Evolutionary conservation across 2,888 invertebrate genomes (phyloP).

Genomic region (Luperina testacea): DNA sequence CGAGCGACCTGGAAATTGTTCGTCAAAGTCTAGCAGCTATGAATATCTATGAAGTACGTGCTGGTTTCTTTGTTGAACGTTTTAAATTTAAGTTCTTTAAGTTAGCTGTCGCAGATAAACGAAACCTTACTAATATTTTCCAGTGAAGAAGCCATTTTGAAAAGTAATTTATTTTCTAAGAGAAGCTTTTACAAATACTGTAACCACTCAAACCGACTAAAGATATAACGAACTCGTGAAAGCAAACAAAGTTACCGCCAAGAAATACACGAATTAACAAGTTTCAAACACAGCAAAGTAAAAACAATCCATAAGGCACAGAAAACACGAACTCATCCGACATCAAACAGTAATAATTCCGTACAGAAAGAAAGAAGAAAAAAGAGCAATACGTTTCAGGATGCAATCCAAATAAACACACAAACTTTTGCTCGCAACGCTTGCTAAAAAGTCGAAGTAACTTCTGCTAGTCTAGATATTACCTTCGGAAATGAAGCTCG

Average conservation of each 20-base stretch:
- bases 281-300: constrained; percentile 8
- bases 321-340: constrained; percentile 46
- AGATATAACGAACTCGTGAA: not conserved
- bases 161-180: not conserved
- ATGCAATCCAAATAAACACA: constrained; percentile 62
- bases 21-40: constrained; percentile 18
- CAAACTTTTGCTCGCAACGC: constrained; percentile 55
- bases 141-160: not conserved
- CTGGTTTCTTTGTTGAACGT: constrained; percentile 17
- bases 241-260: not conserved
- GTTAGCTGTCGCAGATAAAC: not conserved
- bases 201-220: no score
- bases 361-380: constrained; percentile 23
- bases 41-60: constrained; percentile 30
- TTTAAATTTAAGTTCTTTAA: not conserved
- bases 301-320: constrained; percentile 33
- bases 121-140: not conserved
- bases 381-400: constrained; percentile 59
- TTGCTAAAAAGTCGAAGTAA: constrained; percentile 64
- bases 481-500: constrained; percentile 69
- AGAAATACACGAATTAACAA: constrained; percentile 21
- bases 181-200: not conserved
- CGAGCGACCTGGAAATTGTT: constrained; percentile 26
- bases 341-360: constrained; percentile 47
- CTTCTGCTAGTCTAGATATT: constrained; percentile 61